Conservation (phyloP, 2,888 invertebrate species). For the Xanthorhoe spadicearia region DNA sequence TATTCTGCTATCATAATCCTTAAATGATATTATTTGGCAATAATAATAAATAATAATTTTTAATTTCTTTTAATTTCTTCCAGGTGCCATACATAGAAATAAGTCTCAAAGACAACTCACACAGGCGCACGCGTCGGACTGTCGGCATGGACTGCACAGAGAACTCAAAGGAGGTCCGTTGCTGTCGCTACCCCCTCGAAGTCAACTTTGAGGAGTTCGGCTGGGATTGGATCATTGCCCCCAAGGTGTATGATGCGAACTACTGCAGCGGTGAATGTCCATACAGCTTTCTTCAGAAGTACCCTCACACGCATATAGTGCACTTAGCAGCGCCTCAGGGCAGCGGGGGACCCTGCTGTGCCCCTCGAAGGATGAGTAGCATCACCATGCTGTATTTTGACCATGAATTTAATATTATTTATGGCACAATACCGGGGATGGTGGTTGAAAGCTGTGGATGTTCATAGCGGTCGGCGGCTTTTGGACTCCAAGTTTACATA, state of each 20-base stretch:
- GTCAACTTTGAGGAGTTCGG: slow-evolving; percentile 98
- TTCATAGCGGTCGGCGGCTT: slow-evolving; percentile 84
- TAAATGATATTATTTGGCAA: not conserved
- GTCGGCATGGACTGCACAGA: slow-evolving; percentile 94
- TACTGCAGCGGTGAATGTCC: slow-evolving; percentile 98
- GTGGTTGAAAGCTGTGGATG: slow-evolving; percentile 97
- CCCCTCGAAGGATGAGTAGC: slow-evolving; percentile 94
- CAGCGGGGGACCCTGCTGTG: slow-evolving; percentile 95
- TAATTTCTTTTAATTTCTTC: too few relatives aligned
- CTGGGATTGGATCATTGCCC: slow-evolving; percentile 99
- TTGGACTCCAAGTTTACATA: slow-evolving; percentile 56
- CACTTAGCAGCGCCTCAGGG: slow-evolving; percentile 91
- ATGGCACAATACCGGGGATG: slow-evolving; percentile 96
- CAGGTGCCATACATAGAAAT: slow-evolving; percentile 84
- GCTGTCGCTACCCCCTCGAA: slow-evolving; percentile 96
- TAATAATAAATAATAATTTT: too few relatives aligned
- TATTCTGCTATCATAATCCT: too few relatives aligned
- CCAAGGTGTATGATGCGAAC: slow-evolving; percentile 96
- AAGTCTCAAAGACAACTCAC: slow-evolving; percentile 78
- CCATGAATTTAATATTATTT: slow-evolving; percentile 93
- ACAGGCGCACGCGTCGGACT: slow-evolving; percentile 90
- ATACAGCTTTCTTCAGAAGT: slow-evolving; percentile 93
- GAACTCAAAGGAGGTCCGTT: slow-evolving; percentile 91
- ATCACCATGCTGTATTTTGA: slow-evolving; percentile 97
- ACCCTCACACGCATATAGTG: slow-evolving; percentile 94